Evolutionary conservation across 2,797 vertebrate genomes (phyloP).

Genomic region (Neolamprologus multifasciatus): DNA sequence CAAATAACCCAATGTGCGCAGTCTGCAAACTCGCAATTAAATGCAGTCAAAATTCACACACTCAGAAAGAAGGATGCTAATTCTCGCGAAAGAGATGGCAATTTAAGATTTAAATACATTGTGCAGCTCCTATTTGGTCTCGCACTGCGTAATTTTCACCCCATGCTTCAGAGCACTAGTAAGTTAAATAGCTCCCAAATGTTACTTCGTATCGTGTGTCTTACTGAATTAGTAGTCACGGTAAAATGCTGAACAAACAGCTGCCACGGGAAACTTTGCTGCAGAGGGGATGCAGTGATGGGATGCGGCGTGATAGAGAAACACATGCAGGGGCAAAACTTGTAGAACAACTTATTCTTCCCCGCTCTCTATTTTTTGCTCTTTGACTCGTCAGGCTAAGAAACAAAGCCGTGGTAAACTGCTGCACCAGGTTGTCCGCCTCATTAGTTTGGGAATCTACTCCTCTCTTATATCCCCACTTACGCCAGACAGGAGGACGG

Average conservation of each 20-base stretch:
- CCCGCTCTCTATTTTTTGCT: neutral
- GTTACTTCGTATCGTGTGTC: neutral
- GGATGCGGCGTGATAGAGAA: neutral
- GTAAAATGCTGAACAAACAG: neutral
- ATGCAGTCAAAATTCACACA: neutral
- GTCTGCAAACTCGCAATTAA: neutral
- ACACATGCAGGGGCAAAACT: neutral
- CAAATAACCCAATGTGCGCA: neutral
- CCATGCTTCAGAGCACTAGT: neutral
- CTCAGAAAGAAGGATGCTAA: neutral
- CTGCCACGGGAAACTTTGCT: neutral
- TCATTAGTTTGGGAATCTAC: neutral
- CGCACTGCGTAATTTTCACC: neutral
- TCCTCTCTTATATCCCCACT: neutral
- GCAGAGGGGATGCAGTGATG: neutral
- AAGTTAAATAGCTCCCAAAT: slow-evolving; percentile 13
- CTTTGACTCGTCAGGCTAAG: neutral
- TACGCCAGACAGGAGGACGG: slow-evolving; percentile 42
- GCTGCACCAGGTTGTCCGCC: neutral
- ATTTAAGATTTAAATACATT: neutral
- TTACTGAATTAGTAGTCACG: neutral
- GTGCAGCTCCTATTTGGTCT: neutral
- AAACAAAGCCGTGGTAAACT: neutral
- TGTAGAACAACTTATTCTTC: neutral
- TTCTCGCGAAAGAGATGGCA: neutral